Conservation (phyloP, 1,140 invertebrate genomes). For the Argopecten irradians region DNA sequence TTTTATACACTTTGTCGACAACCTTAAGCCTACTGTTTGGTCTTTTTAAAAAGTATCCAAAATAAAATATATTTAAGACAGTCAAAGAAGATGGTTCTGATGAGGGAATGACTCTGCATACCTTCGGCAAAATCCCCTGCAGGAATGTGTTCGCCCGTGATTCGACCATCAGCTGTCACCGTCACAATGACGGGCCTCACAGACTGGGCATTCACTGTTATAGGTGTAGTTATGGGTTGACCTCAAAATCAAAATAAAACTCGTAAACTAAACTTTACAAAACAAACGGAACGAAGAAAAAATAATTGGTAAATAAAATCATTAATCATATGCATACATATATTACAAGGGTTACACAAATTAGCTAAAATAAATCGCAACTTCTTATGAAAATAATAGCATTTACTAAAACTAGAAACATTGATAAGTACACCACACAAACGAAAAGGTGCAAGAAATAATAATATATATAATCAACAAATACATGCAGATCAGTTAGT, state of each 20-base stretch:
- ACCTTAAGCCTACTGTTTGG: background rate
- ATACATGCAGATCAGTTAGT: background rate
- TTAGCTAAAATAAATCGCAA: background rate
- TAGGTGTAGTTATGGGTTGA: background rate
- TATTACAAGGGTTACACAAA: background rate
- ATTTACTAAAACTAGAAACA: background rate
- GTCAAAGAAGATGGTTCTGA: background rate
- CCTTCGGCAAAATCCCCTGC: background rate
- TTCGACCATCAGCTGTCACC: conserved; percentile 5
- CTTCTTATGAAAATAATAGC: background rate
- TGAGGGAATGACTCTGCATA: background rate
- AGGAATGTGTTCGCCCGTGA: conserved; percentile 14
- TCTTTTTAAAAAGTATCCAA: background rate
- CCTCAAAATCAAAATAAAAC: conserved; percentile 23
- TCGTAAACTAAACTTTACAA: conserved; percentile 17
- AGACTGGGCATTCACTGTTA: background rate
- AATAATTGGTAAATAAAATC: background rate
- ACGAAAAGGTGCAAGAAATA: background rate
- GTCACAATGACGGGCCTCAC: background rate
- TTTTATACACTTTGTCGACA: background rate
- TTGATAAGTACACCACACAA: background rate
- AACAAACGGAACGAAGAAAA: background rate
- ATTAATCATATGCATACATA: background rate
- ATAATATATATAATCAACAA: background rate
- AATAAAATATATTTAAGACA: background rate